Conservation (phyloP, 2,113 vertebrate species). For the Chaetodon auriga region DNA sequence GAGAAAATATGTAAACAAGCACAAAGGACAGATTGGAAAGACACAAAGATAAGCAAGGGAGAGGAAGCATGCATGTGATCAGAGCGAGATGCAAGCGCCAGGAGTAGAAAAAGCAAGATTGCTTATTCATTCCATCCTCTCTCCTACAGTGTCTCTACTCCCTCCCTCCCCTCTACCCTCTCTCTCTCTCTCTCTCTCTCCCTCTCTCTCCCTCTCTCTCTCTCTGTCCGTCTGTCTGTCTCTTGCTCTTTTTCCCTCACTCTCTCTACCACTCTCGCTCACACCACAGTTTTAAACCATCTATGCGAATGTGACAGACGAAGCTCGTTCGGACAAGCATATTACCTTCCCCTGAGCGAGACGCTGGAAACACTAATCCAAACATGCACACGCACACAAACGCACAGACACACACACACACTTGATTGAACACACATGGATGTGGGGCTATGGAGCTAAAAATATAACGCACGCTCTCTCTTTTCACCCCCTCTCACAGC, state of each 20-base stretch:
- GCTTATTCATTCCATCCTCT: constrained; percentile 81
- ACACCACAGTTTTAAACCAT: constrained; percentile 72
- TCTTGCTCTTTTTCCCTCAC: constrained; percentile 43
- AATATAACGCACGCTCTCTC: constrained; percentile 72
- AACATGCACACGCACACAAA: constrained; percentile 37
- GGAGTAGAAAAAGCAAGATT: constrained; percentile 79
- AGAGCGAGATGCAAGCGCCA: constrained; percentile 75
- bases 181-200: constrained; percentile 27
- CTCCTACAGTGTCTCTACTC: constrained; percentile 62
- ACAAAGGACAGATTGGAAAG: constrained; percentile 54
- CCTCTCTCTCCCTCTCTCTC: constrained; percentile 23
- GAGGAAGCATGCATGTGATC: constrained; percentile 75
- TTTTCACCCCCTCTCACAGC: constrained; percentile 33
- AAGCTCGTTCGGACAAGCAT: constrained; percentile 75
- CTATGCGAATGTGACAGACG: constrained; percentile 70
- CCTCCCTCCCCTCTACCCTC: constrained; percentile 44
- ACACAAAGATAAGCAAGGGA: constrained; percentile 52
- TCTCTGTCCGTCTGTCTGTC: constrained; percentile 53
- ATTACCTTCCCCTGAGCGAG: constrained; percentile 84
- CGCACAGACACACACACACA: constrained; percentile 58
- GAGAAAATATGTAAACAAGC: constrained; percentile 75
- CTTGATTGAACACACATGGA: constrained; percentile 76
- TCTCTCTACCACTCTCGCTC: constrained; percentile 24
- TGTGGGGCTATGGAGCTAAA: constrained; percentile 79
- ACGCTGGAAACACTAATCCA: constrained; percentile 79